Evolutionary conservation across 2,113 vertebrate species (phyloP).

Genomic region (Australoheros scitulus): DNA sequence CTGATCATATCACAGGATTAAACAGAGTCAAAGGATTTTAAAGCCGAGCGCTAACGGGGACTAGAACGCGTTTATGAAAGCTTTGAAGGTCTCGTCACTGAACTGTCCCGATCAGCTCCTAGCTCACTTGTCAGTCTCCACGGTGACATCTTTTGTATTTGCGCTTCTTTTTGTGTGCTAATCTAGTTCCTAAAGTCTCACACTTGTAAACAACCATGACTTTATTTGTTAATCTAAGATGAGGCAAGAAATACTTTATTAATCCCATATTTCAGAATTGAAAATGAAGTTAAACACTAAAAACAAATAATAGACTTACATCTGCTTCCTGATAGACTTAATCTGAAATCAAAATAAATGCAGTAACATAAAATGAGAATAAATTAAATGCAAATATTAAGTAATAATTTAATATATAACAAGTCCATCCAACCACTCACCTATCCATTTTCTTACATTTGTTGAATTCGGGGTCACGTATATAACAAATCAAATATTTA

Average conservation of each 20-base stretch:
- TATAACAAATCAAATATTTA: too few species aligned
- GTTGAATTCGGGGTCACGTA: too few species aligned
- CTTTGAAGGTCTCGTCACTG: slow-evolving; percentile 18
- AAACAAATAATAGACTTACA: too few species aligned
- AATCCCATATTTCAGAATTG: not conserved
- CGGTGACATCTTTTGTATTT: not conserved
- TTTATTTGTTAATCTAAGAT: not conserved
- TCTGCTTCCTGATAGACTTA: too few species aligned
- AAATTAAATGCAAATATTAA: too few species aligned
- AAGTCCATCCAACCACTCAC: too few species aligned
- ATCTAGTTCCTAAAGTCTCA: not conserved
- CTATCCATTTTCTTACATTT: too few species aligned
- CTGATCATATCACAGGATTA: slow-evolving; percentile 34
- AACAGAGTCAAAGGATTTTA: slow-evolving; percentile 19
- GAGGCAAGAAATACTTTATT: not conserved
- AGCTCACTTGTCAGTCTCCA: not conserved
- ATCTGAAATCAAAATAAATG: too few species aligned
- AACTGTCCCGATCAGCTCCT: not conserved
- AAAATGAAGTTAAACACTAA: not conserved
- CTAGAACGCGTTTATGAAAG: slow-evolving; percentile 11
- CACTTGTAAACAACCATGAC: not conserved
- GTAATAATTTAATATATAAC: too few species aligned
- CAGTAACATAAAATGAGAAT: too few species aligned
- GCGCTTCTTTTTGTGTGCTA: not conserved
- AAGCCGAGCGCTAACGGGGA: not conserved